Base-by-base conservation (phyloP, 2,113 vertebrate species). In the Ailuropoda melanoleuca region DNA sequence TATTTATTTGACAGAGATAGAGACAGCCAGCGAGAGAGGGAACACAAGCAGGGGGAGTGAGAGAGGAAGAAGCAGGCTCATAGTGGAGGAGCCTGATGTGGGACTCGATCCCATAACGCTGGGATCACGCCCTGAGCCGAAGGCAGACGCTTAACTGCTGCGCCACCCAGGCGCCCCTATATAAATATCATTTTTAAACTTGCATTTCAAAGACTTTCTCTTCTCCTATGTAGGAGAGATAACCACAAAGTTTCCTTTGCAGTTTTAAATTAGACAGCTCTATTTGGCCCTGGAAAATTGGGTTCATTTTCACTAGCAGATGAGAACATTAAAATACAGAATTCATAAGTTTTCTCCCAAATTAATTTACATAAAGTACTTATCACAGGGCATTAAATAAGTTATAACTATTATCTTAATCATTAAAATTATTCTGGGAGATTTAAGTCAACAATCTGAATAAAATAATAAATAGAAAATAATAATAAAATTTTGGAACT, bases 271-370 rank as follows among this genome's bases (percentile, higher is more conserved):
- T 56, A 97, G 55, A 31, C 62, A 66, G 19, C 19, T 96, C 39
- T 80, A 53, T 34, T 17, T 77, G 64, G 24, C 58, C 81, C 3
- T 95, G 60, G 31, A 82, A 64, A 70, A 62, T 31, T 64, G 18
- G 66, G 18, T 24, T 94, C 56, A 58, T 75, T 93, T 88, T 84
- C 55, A 90, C 53, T 46, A 58, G 39, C 21, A 2, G 15, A 72
- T 23, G 43, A 43, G 23, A 83, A 96, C 14, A 94, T 64, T 95
- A 87, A 80, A 75, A 74, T 70, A 66, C 72, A 58, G 31, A 88
- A 96, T 78, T 96, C 64, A 95, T 58, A 89, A 86, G 31, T 94
- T 92, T 60, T 66, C 31, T 87, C 75, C 80, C 19, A 94, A 92
- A 95, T 88, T 93, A 78, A 81, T 58, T 92, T 80, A 68, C 48